These are phyloP conservation scores for Dendrolimus kikuchii DNA, from an alignment of 1,140 invertebrate genomes.

Conservation along the genomic window DNA sequence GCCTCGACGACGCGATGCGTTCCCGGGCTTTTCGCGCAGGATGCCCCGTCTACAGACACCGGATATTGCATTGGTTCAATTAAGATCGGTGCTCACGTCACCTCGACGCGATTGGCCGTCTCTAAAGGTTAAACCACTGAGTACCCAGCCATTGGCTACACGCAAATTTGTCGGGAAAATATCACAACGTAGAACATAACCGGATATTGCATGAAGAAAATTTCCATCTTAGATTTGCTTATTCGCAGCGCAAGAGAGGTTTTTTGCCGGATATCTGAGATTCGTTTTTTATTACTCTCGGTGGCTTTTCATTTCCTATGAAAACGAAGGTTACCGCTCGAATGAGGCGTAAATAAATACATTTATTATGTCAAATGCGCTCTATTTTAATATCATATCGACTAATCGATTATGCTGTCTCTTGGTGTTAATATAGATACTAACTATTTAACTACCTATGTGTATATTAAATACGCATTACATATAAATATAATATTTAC, in stretches of 20 bases:
- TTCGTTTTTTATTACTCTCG: conserved; percentile 33
- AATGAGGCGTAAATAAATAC: not conserved
- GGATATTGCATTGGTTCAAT: conserved; percentile 54
- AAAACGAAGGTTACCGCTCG: conserved; percentile 21
- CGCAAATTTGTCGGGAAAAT: conserved; percentile 41
- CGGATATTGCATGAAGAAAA: conserved; percentile 62
- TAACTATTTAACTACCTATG: too few relatives aligned
- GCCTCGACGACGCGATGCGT: conserved; percentile 34
- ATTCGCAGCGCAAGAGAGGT: conserved; percentile 41
- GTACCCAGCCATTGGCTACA: conserved; percentile 26
- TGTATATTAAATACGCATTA: too few relatives aligned
- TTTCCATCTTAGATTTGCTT: conserved; percentile 66
- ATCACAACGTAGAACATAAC: conserved; percentile 35
- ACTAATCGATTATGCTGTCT: too few relatives aligned
- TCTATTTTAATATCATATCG: too few relatives aligned
- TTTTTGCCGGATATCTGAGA: conserved; percentile 48
- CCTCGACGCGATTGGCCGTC: conserved; percentile 32
- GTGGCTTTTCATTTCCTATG: conserved; percentile 29
- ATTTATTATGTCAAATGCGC: too few relatives aligned
- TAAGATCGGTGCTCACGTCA: conserved; percentile 39
- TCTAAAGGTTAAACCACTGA: conserved; percentile 3
- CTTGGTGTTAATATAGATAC: too few relatives aligned
- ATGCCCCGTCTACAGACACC: conserved; percentile 45
- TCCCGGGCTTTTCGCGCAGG: conserved; percentile 69
- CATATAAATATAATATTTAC: too few relatives aligned